Conservation (phyloP, 2,797 vertebrate species). For the Crenuchus spilurus region DNA sequence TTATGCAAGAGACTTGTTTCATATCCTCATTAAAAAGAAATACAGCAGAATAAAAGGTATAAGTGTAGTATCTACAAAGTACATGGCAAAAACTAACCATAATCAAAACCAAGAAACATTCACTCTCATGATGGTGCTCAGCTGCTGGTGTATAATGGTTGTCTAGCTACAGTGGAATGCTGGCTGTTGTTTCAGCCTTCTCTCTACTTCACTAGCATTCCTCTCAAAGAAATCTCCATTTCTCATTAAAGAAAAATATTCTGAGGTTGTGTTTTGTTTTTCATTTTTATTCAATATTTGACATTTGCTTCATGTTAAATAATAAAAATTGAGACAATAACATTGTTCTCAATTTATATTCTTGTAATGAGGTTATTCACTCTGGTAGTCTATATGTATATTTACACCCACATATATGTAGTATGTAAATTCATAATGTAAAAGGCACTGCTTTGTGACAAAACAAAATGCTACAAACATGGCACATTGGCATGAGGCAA, state of each 20-base stretch:
- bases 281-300: conserved; percentile 33
- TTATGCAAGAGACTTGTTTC: background rate
- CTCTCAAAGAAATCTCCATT: background rate
- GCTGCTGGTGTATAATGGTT: background rate
- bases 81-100: background rate
- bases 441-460: conserved; percentile 16
- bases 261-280: background rate
- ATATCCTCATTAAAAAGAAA: background rate
- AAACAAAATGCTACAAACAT: conserved; percentile 27
- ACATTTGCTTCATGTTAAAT: conserved; percentile 12
- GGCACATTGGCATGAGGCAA: conserved; percentile 35
- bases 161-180: conserved; percentile 3
- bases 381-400: conserved; percentile 1
- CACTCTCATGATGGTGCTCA: background rate
- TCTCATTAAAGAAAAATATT: conserved; percentile 1
- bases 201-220: background rate
- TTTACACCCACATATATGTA: background rate
- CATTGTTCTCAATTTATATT: conserved; percentile 12
- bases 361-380: conserved; percentile 20
- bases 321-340: conserved; percentile 18
- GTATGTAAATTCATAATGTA: background rate
- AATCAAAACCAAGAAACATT: background rate
- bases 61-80: background rate
- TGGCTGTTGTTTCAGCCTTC: conserved; percentile 1
- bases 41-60: background rate